A percentile compares a stretch with the other conserved stretches of the same genome.
These are phyloP conservation scores for Melinaea marsaeus DNA, from an alignment of 2,888 invertebrate genomes.

Conservation along the genomic window DNA sequence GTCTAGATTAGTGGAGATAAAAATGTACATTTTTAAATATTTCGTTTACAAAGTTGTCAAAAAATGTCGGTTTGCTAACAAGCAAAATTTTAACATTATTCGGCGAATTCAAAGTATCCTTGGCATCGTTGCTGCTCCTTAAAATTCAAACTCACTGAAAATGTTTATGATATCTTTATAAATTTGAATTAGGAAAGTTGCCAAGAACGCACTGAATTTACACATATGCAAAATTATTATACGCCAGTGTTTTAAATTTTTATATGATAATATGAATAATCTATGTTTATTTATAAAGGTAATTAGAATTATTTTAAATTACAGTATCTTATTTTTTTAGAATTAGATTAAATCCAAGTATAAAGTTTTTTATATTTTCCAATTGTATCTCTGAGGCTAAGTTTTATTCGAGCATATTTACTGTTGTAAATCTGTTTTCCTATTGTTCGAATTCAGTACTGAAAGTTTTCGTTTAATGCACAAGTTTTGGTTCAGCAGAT, in stretches of 20 bases:
- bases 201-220: conserved; percentile 16
- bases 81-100: conserved; percentile 7
- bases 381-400: conserved; percentile 9
- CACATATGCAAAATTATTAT: conserved; percentile 18
- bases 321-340: background rate
- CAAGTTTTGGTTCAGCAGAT: conserved; percentile 49
- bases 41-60: background rate
- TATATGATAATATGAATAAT: no score
- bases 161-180: conserved; percentile 20
- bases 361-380: conserved; percentile 6
- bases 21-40: background rate
- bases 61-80: conserved; percentile 4
- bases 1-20: background rate
- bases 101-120: conserved; percentile 7
- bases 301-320: no score
- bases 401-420: conserved; percentile 17
- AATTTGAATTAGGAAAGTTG: conserved; percentile 22
- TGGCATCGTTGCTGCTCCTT: conserved; percentile 19
- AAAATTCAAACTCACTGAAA: conserved; percentile 21
- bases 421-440: conserved; percentile 30
- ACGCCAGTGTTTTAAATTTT: conserved; percentile 10
- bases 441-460: conserved; percentile 39
- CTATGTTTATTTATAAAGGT: no score
- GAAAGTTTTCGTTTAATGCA: conserved; percentile 43
- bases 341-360: background rate